These are phyloP conservation scores for Cepaea hortensis DNA, from an alignment of 2,888 invertebrate genomes.

Conservation along the genomic window DNA sequence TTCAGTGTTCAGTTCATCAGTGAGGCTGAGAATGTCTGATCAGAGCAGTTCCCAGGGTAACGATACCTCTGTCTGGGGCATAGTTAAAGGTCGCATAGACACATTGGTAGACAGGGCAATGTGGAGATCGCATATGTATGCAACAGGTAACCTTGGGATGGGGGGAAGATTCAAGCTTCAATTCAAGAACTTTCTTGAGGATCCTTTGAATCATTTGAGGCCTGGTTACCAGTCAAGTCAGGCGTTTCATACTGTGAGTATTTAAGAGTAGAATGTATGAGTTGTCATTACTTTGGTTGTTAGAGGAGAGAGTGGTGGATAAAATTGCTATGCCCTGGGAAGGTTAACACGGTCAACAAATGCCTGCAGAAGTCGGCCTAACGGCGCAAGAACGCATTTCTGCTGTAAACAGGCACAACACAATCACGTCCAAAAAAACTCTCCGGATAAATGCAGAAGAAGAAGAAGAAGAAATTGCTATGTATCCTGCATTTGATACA, in stretches of 20 bases:
- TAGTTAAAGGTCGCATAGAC: neutral
- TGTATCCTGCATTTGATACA: neutral
- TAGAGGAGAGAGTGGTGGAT: neutral
- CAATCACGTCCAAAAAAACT: no score
- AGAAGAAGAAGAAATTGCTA: neutral
- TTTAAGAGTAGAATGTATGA: neutral
- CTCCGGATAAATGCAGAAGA: no score
- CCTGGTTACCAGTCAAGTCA: neutral
- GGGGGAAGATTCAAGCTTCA: neutral
- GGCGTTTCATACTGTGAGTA: neutral
- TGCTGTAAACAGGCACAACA: no score
- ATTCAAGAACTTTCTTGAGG: neutral
- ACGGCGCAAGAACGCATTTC: no score
- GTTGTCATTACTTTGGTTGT: no score
- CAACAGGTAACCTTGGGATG: neutral
- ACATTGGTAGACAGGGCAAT: neutral
- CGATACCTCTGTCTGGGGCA: neutral
- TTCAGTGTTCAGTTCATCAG: neutral
- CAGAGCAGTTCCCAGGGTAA: neutral
- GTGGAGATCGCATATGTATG: neutral
- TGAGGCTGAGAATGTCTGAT: neutral
- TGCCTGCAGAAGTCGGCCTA: no score
- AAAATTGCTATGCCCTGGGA: no score
- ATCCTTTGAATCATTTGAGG: neutral
- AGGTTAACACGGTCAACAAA: no score